Evolutionary conservation across 2,797 vertebrate genomes (phyloP).

Genomic region (Jordanella pulchra): DNA sequence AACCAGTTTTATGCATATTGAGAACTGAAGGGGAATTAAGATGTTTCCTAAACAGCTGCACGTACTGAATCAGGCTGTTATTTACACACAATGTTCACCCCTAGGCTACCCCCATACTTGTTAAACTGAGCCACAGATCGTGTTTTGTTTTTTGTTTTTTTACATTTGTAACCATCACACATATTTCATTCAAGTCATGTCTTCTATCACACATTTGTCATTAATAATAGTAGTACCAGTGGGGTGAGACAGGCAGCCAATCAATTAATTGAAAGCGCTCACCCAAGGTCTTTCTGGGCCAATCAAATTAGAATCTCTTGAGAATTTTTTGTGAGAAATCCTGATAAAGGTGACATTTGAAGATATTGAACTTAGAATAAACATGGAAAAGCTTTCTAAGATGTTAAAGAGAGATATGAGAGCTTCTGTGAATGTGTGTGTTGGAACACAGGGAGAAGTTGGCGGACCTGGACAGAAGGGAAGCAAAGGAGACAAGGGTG

Average conservation of each 20-base stretch:
- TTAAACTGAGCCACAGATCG: constrained; percentile 39
- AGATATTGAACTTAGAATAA: constrained; percentile 56
- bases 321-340: constrained; percentile 62
- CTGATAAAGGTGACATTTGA: constrained; percentile 63
- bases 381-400: constrained; percentile 30
- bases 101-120: constrained; percentile 24
- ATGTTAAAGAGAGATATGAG: constrained; percentile 48
- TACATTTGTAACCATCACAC: constrained; percentile 31
- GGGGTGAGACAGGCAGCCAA: constrained; percentile 60
- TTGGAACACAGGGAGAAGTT: constrained; percentile 90
- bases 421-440: constrained; percentile 60
- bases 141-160: no score
- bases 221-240: constrained; percentile 50
- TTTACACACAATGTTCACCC: constrained; percentile 21
- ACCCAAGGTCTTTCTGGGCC: constrained; percentile 64
- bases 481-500: constrained; percentile 97
- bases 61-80: not conserved
- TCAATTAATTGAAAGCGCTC: constrained; percentile 75
- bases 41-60: constrained; percentile 3
- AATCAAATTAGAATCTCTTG: constrained; percentile 73
- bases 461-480: constrained; percentile 98
- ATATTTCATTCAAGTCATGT: constrained; percentile 57
- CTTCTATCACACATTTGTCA: constrained; percentile 45
- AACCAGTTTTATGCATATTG: constrained; percentile 1
- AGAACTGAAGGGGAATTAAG: constrained; percentile 18